A percentile compares a stretch with the other conserved stretches of the same genome.
These are phyloP conservation scores for Notarius lentiginosus DNA, from an alignment of 2,113 vertebrate species.

Conservation along the genomic window DNA sequence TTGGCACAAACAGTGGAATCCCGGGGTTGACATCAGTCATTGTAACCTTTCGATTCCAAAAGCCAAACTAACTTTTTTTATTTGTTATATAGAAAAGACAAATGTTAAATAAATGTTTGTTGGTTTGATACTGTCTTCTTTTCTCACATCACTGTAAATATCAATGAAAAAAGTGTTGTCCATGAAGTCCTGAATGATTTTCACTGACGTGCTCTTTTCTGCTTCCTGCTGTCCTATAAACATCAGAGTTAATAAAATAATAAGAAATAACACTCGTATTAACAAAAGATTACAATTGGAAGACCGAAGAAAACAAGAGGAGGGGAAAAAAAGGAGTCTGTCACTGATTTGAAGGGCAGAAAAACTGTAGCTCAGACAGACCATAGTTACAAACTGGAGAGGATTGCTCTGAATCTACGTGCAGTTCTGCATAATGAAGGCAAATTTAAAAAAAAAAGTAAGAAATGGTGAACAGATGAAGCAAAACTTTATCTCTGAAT, in stretches of 20 bases:
- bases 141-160: not conserved
- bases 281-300: not conserved
- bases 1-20: constrained; percentile 43
- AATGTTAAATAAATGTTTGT: not conserved
- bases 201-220: not conserved
- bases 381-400: no score
- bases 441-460: not conserved
- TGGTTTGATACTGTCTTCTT: not conserved
- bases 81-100: not conserved
- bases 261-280: not conserved
- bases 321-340: no score
- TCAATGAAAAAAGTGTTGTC: not conserved
- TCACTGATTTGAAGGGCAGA: no score
- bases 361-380: no score
- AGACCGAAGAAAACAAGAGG: no score
- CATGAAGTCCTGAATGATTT: not conserved
- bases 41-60: not conserved
- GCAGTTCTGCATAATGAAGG: not conserved
- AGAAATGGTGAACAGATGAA: not conserved
- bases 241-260: not conserved
- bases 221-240: not conserved
- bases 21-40: not conserved
- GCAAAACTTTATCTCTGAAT: not conserved
- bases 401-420: not conserved
- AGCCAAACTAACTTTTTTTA: not conserved